A percentile compares a stretch with the other conserved stretches of the same genome.
Conservation (phyloP, 2,113 vertebrate genomes). For the Tiliqua scincoides region DNA sequence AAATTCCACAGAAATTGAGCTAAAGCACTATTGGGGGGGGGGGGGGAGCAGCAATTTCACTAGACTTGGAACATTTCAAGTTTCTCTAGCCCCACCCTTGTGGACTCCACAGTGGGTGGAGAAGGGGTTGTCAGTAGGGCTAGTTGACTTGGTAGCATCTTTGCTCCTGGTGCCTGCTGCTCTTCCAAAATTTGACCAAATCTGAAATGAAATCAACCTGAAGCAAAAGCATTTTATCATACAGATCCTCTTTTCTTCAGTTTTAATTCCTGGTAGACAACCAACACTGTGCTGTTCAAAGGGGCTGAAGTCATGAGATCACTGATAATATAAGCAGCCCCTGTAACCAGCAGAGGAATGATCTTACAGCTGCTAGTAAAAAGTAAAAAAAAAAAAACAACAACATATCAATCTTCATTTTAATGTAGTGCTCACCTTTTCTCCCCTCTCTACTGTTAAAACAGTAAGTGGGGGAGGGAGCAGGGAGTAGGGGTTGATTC, state of each 20-base stretch:
- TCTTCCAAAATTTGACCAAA: background rate
- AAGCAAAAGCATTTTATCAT: background rate
- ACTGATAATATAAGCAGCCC: background rate
- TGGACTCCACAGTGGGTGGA: background rate
- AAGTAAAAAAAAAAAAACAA: no score
- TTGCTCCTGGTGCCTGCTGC: background rate
- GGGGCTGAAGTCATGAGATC: background rate
- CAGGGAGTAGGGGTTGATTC: no score
- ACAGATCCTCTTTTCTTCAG: background rate
- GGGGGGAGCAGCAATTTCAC: no score
- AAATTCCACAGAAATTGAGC: background rate
- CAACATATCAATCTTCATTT: slow-evolving; percentile 27
- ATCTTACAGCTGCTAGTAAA: background rate
- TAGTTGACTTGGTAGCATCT: background rate
- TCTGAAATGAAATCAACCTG: background rate
- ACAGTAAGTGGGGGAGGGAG: background rate
- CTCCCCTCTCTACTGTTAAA: background rate
- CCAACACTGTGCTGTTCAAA: background rate
- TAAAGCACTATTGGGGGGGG: background rate
- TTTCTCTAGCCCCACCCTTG: background rate
- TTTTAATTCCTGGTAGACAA: background rate
- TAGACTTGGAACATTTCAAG: no score
- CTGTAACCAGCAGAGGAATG: background rate
- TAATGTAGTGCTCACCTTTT: background rate
- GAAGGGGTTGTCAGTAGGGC: background rate